Evolutionary conservation across 2,113 vertebrate genomes (phyloP), one percentile per base, ranked within the genome.

Genomic region (Pluvianellus socialis): DNA sequence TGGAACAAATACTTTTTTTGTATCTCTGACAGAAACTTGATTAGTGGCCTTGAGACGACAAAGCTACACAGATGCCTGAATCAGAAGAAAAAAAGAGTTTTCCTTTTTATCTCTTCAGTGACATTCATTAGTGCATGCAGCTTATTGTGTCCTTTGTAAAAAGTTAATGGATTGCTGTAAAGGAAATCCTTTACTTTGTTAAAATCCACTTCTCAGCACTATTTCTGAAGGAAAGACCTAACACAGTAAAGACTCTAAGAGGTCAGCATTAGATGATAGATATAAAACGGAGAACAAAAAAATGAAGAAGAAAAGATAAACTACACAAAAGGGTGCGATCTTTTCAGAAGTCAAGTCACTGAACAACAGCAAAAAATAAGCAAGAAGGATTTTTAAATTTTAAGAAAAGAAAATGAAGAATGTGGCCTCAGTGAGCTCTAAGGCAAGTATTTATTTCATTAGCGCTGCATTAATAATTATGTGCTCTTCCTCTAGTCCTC

Each of bases 191-290:
- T 89, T 85, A 82, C 75, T 90, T 90, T 44, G 40, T 90, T 81
- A 75, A 91, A 95, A 88, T 92, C 58, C 15, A 73, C 45, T 88
- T 91, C 77, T 95, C 93, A 83, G 66, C 75, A 84, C 42, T 92
- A 87, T 90, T 81, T 86, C 33, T 66, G 42, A 91, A 17, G 28
- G 49, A 80, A 95, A 62, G 75, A 79, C 65, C 4, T 45, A 91
- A n/a, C 38, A 40, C 14, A 88, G 26, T 32, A 35, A 22, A 90
- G 33, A 62, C 42, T 61, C 88, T 67, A 86, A 88, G 62, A 61
- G 59, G 79, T 96, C 84, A 83, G 6, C 35, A 61, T 90, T 67
- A 79, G 77, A 80, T 72, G 50, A 47, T 26, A 79, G 21, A 33
- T 82, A 76, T 12, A 87, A 95, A 72, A 12, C 9, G 19, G 30